Evolutionary conservation across 2,113 vertebrate genomes (phyloP).

Genomic region (Antechinus stuartii): DNA sequence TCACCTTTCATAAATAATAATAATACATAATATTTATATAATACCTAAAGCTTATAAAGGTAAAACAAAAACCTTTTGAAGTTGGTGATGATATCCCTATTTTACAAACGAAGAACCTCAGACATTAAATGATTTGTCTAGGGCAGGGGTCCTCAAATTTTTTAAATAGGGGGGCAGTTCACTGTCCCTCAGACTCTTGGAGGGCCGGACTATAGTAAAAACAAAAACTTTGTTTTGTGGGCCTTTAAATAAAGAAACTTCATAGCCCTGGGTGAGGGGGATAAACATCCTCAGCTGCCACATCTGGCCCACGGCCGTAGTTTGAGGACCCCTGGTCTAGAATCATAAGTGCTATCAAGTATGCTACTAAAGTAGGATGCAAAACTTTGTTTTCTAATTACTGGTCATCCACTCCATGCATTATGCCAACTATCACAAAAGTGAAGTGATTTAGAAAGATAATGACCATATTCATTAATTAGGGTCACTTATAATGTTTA

Average conservation of each 20-base stretch:
- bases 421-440: not conserved
- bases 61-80: not conserved
- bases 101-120: not conserved
- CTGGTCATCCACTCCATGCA: not conserved
- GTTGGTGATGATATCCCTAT: not conserved
- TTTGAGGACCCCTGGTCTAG: not conserved
- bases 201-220: too few species aligned
- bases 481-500: not conserved
- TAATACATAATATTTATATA: not conserved
- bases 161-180: too few species aligned
- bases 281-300: too few species aligned
- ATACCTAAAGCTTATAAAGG: not conserved
- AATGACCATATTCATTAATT: not conserved
- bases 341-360: not conserved
- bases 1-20: not conserved
- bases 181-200: too few species aligned
- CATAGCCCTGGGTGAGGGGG: too few species aligned
- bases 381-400: not conserved
- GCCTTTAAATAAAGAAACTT: too few species aligned
- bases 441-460: not conserved
- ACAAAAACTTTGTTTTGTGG: too few species aligned
- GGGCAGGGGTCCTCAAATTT: too few species aligned
- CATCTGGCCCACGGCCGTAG: too few species aligned
- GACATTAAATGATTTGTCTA: not conserved
- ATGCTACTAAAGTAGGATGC: not conserved